Evolutionary conservation across 1,140 invertebrate genomes (phyloP).

Genomic region (Drosophila miranda): DNA sequence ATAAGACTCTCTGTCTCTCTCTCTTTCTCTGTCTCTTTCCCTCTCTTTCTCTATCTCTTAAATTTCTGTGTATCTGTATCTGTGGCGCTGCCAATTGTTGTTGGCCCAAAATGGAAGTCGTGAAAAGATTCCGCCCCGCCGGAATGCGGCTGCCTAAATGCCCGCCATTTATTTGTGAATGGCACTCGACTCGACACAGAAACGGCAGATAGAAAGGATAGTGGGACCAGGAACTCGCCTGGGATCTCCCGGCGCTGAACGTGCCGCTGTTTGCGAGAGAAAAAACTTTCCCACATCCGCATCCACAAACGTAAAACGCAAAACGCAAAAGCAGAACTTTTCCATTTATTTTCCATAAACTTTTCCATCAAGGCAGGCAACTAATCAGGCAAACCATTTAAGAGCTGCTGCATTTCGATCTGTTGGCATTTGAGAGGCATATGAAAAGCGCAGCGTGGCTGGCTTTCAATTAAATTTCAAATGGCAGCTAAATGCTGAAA

Average conservation of each 20-base stretch:
- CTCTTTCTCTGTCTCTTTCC: constrained; percentile 4
- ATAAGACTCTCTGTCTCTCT: constrained; percentile 7
- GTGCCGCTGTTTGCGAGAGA: constrained; percentile 24
- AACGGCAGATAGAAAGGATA: constrained; percentile 30
- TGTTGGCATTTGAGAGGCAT: background rate
- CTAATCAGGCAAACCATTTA: constrained; percentile 46
- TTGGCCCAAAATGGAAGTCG: constrained; percentile 35
- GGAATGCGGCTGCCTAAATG: constrained; percentile 63
- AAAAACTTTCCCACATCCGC: too few relatives aligned
- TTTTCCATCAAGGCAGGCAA: constrained; percentile 24
- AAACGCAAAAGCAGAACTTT: background rate
- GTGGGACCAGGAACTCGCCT: background rate
- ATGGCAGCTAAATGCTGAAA: constrained; percentile 15
- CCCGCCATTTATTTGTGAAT: constrained; percentile 77
- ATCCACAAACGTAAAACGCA: background rate
- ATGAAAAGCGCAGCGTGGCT: background rate
- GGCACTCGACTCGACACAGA: constrained; percentile 51
- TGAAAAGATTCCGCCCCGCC: constrained; percentile 18
- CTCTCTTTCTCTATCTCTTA: constrained; percentile 1
- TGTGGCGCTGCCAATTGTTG: constrained; percentile 65
- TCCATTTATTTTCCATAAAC: constrained; percentile 20
- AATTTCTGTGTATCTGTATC: constrained; percentile 17
- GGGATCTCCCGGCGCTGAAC: constrained; percentile 15
- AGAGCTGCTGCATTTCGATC: constrained; percentile 18
- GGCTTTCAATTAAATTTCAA: constrained; percentile 45